Conservation (phyloP, 2,888 invertebrate species). For the Andricus quercusramuli region DNA sequence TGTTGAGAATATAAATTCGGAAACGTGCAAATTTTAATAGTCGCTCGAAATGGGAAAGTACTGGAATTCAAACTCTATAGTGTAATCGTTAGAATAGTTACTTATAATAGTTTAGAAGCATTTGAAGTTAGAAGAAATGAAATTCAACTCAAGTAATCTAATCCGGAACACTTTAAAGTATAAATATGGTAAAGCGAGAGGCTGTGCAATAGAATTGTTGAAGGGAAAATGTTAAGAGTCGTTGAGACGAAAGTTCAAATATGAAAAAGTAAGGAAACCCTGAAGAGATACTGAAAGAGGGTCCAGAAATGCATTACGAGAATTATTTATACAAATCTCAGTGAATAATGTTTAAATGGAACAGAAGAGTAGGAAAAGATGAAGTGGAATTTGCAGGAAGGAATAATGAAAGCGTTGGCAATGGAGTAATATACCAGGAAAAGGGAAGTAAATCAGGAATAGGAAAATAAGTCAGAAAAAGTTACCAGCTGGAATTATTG, state of each 20-base stretch:
- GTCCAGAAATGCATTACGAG: constrained; percentile 1
- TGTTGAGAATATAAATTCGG: too few species aligned
- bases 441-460: not conserved
- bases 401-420: not conserved
- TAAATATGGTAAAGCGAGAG: not conserved
- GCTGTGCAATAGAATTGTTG: constrained; percentile 4
- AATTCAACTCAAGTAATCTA: too few species aligned
- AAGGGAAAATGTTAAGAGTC: not conserved
- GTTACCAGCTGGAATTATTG: not conserved
- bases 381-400: not conserved
- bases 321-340: constrained; percentile 18
- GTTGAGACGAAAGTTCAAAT: not conserved
- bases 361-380: not conserved
- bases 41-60: too few species aligned
- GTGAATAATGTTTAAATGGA: constrained; percentile 10
- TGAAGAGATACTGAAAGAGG: not conserved
- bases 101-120: too few species aligned
- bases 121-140: too few species aligned
- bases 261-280: not conserved
- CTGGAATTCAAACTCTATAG: too few species aligned
- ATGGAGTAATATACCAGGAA: not conserved
- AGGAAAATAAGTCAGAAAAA: not conserved
- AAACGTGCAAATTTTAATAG: too few species aligned
- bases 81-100: too few species aligned
- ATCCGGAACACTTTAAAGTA: too few species aligned